Evolutionary conservation across 64 coral and sea anemone genomes (phyloP).

Genomic region (Platygyra sinensis): DNA sequence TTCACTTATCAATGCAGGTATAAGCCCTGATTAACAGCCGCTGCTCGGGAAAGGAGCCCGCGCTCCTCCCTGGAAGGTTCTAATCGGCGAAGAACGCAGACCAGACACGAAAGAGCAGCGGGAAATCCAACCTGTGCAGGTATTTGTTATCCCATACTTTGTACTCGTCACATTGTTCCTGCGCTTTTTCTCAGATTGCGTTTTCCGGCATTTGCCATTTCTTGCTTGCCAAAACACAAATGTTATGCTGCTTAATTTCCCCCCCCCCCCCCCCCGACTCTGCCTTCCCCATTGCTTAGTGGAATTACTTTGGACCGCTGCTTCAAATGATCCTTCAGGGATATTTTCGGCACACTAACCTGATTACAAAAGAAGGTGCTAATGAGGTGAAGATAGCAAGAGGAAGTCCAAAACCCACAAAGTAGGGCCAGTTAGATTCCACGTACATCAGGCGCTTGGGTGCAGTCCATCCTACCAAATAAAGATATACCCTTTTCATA

Average conservation of each 20-base stretch:
- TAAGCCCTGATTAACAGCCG: neutral
- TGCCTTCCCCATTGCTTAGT: too few species aligned
- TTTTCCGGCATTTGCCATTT: neutral
- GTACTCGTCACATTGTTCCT: neutral
- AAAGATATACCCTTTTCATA: too few species aligned
- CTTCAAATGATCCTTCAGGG: too few species aligned
- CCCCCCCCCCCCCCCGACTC: too few species aligned
- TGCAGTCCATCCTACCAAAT: constrained; percentile 77
- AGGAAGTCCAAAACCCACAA: constrained; percentile 94
- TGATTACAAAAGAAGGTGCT: constrained; percentile 85
- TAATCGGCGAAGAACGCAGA: too few species aligned
- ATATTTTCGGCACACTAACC: constrained; percentile 49
- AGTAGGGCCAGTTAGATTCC: constrained; percentile 98
- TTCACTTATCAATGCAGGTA: neutral
- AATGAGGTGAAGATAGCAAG: constrained; percentile 80
- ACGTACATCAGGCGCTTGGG: constrained; percentile 87
- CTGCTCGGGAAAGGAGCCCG: too few species aligned
- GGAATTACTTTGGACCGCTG: too few species aligned
- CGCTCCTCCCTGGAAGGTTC: too few species aligned
- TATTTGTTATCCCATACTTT: neutral
- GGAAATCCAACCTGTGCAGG: neutral
- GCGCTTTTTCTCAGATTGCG: neutral
- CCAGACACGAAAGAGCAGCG: too few species aligned
- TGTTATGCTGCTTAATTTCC: too few species aligned
- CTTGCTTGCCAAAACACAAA: too few species aligned